Evolutionary conservation across 2,888 invertebrate genomes (phyloP), one percentile per base, ranked within the genome.

Genomic region (Xylocampa areola): DNA sequence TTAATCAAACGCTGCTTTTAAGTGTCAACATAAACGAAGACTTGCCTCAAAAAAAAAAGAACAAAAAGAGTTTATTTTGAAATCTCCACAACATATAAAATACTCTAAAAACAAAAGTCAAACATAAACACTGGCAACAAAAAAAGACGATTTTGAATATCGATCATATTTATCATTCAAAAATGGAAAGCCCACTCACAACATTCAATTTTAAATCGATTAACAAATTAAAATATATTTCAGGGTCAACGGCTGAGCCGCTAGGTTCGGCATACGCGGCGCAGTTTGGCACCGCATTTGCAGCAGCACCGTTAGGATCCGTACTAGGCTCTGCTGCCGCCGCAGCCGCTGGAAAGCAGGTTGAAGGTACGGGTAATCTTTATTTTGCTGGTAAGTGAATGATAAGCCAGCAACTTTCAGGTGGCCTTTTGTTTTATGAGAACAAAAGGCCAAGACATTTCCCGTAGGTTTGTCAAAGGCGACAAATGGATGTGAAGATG

Each of bases 301-400:
- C 97, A 47, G 95, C 95, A 60, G 95, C 95, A 54, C 94, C 95
- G 51, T 92, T 95, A 69, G 94, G 95, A 65, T 94, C 95, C 54
- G 96, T 96, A 69, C 95, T 96, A 63, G 96, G 96, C 37, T 96
- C 96, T 33, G 96, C 97, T 30, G 96, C 96, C 21, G 96, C 96
- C 17, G 96, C 96, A 4, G 97, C 97, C 43, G 97, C 97, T 65
- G 97, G 97, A 62, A 98, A 98, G 90, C 98, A 99, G 93, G 97
- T 98, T 80, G 98, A 99, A 95, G 97, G 96, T 96, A 88, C 86
- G 88, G 66, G 70, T 66, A 66, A 54, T 55, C 58, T 54, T 63
- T 59, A 49, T 61, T 67, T 67, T 51, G 71, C 51, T 66, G 66
- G 66, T 66, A 66, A 66, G 66, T 66, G 66, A 55, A 69, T 43